These are phyloP conservation scores for Ctenomys sociabilis DNA, from an alignment of 2,113 vertebrate species.

Conservation along the genomic window DNA sequence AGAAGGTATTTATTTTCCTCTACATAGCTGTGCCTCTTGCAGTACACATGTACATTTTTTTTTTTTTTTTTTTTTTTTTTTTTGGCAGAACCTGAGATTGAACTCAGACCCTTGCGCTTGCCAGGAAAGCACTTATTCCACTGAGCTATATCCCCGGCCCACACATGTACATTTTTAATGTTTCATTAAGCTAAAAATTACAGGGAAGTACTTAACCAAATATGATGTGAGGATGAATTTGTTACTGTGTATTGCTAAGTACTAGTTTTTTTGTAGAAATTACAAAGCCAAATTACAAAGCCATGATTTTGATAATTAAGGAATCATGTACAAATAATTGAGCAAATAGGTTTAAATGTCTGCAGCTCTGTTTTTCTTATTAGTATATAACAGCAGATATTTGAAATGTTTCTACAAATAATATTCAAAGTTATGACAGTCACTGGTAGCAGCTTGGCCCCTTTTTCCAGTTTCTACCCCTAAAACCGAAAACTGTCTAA, in stretches of 20 bases:
- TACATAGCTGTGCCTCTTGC: background rate
- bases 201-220: background rate
- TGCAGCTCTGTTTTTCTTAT: background rate
- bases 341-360: background rate
- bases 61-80: no score
- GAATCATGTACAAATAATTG: background rate
- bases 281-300: background rate
- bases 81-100: no score
- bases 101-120: no score
- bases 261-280: constrained; percentile 1
- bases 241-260: background rate
- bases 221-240: background rate
- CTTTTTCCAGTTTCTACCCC: background rate
- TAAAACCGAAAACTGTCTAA: background rate
- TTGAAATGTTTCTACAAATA: constrained; percentile 14
- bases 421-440: background rate
- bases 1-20: background rate
- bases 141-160: no score
- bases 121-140: no score
- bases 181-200: constrained; percentile 23
- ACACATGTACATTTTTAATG: background rate
- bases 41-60: background rate
- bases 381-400: background rate
- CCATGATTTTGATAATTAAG: constrained; percentile 3
- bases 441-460: background rate